Conservation (phyloP, 2,888 invertebrate genomes). For the Stenolophus ochropezus region DNA sequence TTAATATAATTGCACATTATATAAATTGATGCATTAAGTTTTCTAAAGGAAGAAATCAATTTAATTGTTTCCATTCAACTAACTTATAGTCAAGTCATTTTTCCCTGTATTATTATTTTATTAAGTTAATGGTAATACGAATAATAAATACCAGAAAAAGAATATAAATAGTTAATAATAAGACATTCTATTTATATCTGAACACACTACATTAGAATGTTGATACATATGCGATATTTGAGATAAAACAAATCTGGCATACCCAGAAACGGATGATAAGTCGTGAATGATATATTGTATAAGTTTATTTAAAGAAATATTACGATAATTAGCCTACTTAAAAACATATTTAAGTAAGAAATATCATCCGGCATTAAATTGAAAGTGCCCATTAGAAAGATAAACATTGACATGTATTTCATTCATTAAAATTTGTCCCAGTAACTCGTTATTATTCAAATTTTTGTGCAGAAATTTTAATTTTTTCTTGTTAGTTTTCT, state of each 20-base stretch:
- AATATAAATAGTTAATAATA: too few species aligned
- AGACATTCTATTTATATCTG: too few species aligned
- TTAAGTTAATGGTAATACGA: not conserved
- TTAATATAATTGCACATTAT: not conserved
- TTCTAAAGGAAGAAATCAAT: not conserved
- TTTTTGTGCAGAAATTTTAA: slow-evolving; percentile 14
- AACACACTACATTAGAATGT: too few species aligned
- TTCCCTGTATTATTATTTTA: not conserved
- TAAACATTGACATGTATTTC: not conserved
- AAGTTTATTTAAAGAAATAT: too few species aligned
- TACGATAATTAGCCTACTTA: not conserved
- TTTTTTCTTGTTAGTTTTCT: slow-evolving; percentile 3
- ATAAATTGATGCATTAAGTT: not conserved
- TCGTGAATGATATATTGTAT: too few species aligned
- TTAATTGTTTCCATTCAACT: not conserved
- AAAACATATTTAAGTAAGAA: not conserved
- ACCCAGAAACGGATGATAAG: too few species aligned
- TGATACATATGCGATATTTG: too few species aligned
- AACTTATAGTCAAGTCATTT: not conserved
- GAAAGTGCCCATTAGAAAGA: not conserved
- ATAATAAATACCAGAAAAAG: too few species aligned
- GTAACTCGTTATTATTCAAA: slow-evolving; percentile 22
- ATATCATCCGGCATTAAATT: not conserved
- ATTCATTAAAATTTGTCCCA: not conserved
- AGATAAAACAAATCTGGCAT: too few species aligned